These are phyloP conservation scores for Carcharodon carcharias DNA, from an alignment of 2,797 vertebrate species.

Conservation along the genomic window DNA sequence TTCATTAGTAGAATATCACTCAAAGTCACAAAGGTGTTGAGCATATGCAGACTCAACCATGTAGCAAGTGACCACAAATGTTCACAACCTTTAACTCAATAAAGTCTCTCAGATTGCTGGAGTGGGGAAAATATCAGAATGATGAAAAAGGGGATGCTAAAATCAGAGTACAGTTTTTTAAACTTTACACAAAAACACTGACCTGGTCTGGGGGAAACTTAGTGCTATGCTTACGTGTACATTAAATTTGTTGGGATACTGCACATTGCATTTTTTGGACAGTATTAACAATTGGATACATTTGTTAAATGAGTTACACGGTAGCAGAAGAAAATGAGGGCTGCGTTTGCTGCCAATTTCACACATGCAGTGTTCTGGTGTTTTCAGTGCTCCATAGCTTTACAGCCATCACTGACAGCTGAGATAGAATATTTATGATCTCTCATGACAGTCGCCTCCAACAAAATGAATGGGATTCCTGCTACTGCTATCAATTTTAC, in stretches of 20 bases:
- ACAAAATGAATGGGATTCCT: too few species aligned
- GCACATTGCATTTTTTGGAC: neutral
- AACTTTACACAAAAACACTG: neutral
- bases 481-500: too few species aligned
- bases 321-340: too few species aligned
- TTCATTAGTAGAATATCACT: neutral
- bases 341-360: too few species aligned
- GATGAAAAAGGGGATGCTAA: neutral
- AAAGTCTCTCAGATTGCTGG: neutral
- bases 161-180: neutral
- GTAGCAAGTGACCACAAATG: neutral
- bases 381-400: too few species aligned
- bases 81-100: neutral
- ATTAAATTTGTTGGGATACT: neutral
- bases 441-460: too few species aligned
- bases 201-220: neutral
- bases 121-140: neutral
- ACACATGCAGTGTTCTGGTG: too few species aligned
- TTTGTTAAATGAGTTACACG: neutral
- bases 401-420: too few species aligned
- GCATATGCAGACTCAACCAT: neutral
- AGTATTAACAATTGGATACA: neutral
- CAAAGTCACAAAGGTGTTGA: neutral
- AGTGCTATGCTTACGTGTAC: neutral
- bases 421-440: too few species aligned